Conservation (phyloP, 1,140 invertebrate species). For the Anagrus nilaparvatae region DNA sequence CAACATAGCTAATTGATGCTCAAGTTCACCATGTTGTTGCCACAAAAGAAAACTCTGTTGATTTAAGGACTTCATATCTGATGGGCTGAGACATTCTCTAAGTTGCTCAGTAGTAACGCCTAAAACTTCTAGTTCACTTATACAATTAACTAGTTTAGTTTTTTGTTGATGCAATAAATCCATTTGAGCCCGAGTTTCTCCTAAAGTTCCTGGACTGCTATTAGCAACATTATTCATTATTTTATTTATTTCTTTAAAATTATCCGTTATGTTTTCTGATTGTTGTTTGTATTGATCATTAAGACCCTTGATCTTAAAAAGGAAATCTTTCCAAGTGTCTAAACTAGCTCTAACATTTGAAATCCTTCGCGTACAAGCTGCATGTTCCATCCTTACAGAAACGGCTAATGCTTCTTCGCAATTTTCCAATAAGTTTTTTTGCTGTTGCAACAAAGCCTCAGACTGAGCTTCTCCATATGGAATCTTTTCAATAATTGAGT, state of each 20-base stretch:
- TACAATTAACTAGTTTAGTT: constrained; percentile 46
- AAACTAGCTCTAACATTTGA: constrained; percentile 68
- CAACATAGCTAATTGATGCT: constrained; percentile 64
- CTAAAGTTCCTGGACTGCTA: constrained; percentile 18
- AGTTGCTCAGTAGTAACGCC: constrained; percentile 69
- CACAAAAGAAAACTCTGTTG: constrained; percentile 64
- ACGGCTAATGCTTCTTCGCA: constrained; percentile 66
- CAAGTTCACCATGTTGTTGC: constrained; percentile 69
- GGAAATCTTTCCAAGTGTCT: constrained; percentile 69
- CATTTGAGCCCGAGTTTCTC: constrained; percentile 32
- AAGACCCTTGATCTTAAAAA: constrained; percentile 52
- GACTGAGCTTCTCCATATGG: constrained; percentile 54
- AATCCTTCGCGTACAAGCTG: constrained; percentile 61
- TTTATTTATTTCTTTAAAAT: constrained; percentile 44
- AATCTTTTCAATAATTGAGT: constrained; percentile 56
- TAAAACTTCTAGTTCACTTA: constrained; percentile 53
- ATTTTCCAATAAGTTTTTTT: constrained; percentile 57
- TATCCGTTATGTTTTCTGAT: constrained; percentile 43
- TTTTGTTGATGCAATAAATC: constrained; percentile 50
- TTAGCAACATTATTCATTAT: constrained; percentile 18
- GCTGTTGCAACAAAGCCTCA: constrained; percentile 52
- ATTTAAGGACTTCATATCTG: constrained; percentile 74
- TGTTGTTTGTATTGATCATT: constrained; percentile 50
- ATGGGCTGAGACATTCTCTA: constrained; percentile 72
- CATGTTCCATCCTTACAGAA: constrained; percentile 70